Evolutionary conservation across 2,888 invertebrate genomes (phyloP).

Genomic region (Drosophila subquinaria): DNA sequence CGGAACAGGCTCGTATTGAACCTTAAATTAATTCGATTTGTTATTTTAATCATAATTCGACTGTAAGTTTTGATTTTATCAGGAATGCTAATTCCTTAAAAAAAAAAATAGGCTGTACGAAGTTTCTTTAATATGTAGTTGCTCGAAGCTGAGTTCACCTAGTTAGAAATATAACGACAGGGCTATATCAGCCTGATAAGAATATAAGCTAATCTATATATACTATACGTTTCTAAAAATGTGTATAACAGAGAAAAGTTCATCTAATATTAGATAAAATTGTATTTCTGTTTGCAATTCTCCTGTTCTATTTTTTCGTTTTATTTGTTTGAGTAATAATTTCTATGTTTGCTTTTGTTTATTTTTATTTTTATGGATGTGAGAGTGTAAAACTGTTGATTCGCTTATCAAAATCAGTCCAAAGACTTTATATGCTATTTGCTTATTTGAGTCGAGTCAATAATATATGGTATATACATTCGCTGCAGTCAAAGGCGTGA

Average conservation of each 20-base stretch:
- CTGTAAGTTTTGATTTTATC: too few relatives aligned
- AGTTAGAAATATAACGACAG: neutral
- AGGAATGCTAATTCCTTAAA: accelerated
- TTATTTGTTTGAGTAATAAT: slow-evolving; percentile 1
- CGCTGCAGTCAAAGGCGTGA: slow-evolving; percentile 8
- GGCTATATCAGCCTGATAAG: neutral
- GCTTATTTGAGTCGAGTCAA: neutral
- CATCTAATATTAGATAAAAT: neutral
- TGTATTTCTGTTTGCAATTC: neutral
- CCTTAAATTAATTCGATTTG: too few relatives aligned
- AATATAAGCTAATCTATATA: neutral
- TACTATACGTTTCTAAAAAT: neutral
- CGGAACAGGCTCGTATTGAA: too few relatives aligned
- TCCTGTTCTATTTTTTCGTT: neutral
- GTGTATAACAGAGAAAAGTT: neutral
- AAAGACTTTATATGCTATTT: slow-evolving; percentile 1
- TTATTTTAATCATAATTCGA: too few relatives aligned
- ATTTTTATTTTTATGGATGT: neutral
- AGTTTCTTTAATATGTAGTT: neutral
- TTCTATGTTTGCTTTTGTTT: neutral
- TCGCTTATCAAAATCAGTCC: slow-evolving; percentile 11
- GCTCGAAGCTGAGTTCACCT: neutral
- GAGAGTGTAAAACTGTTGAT: slow-evolving; percentile 2
- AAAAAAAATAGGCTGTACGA: neutral
- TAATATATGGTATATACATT: neutral